These are phyloP conservation scores for Elaphurus davidianus DNA, from an alignment of 2,113 vertebrate species.

Conservation along the genomic window DNA sequence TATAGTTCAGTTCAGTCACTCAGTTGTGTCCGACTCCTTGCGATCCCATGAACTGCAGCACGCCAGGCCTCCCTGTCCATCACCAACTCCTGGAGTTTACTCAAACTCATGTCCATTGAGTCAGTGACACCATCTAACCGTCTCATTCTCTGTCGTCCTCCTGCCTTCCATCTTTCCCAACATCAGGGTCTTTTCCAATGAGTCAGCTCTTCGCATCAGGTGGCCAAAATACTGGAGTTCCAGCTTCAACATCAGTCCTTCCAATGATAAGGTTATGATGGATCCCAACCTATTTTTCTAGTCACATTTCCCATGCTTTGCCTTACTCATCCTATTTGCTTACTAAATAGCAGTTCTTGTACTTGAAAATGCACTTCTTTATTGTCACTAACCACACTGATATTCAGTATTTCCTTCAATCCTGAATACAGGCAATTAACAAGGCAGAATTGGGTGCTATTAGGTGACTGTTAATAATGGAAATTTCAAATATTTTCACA, in stretches of 20 bases:
- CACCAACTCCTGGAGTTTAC: not conserved
- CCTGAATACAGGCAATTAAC: not conserved
- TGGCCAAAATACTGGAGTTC: not conserved
- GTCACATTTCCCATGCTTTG: not conserved
- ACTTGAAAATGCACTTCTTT: not conserved
- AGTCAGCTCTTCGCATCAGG: not conserved
- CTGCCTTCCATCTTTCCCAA: not conserved
- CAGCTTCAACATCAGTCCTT: not conserved
- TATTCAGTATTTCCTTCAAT: conserved; percentile 7
- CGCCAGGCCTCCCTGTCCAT: not conserved
- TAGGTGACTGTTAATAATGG: not conserved
- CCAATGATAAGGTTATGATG: not conserved
- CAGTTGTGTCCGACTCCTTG: not conserved
- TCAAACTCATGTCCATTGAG: not conserved
- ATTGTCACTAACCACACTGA: not conserved
- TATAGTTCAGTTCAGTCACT: not conserved
- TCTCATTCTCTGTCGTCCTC: not conserved
- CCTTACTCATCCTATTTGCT: not conserved
- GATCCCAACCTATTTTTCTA: not conserved
- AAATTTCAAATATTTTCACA: not conserved
- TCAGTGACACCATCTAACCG: not conserved
- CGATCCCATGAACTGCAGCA: not conserved
- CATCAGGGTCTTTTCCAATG: not conserved
- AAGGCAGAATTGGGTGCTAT: not conserved
- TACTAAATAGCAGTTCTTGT: not conserved